Evolutionary conservation across 2,888 invertebrate genomes (phyloP), one percentile per base, ranked within the genome.

Genomic region (Lamellibrachia satsuma): DNA sequence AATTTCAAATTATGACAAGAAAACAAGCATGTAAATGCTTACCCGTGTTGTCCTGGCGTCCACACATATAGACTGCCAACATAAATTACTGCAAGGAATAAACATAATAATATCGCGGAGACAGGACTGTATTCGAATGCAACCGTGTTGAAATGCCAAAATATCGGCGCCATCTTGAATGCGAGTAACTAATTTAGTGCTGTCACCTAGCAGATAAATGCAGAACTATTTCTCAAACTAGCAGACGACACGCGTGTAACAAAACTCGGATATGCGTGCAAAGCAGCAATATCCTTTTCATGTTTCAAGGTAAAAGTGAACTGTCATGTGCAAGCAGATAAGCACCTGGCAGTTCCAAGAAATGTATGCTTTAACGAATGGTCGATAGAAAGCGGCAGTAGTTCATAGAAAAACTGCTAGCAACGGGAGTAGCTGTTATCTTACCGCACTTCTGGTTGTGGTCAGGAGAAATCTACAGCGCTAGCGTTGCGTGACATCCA

Each of bases 11-110:
- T 91, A 52, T 91, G n/a, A 75, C 75, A 75, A 75, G 75, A 75
- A 75, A 22, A 75, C 75, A 75, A 22, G 75, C 15, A 11, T n/a
- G 75, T 22, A n/a, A 75, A 75, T 75, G 75, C 75, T 93, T 92
- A 94, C 94, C 93, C 92, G 57, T 93, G 91, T 39, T 52, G 52
- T 90, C 92, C 90, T 52, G 92, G 91, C 9, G 92, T 98, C 98
- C 98, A 98, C 92, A 99, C 97, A 96, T 99, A 98, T 93, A 99
- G 97, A 97, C 98, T 98, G 93, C 98, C 98, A 94, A 99, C 98
- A 97, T 98, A 99, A 90, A 98, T 97, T 94, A 98, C 96, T 15
- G 98, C 98, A 95, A 98, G 97, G 93, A 98, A 97, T 94, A 98
- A 97, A 97, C 98, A 98, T 94, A 98, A 97, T 94, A 97, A 94